Evolutionary conservation across 2,888 invertebrate species (phyloP), one percentile per base, ranked within the genome.

Genomic region (Andrena trimmerana): DNA sequence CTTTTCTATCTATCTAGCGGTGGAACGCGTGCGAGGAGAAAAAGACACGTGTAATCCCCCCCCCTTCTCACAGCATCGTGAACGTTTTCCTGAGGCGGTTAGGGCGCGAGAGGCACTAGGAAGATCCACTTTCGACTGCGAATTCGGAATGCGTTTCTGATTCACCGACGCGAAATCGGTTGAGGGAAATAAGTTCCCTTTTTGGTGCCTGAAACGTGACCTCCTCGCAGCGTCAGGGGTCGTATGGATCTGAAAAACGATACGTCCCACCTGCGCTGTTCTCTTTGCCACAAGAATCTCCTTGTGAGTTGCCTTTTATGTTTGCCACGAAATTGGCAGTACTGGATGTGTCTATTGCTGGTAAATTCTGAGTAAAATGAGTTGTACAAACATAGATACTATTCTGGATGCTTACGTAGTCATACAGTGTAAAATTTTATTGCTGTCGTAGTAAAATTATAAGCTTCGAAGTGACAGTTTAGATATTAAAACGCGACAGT

Each of bases 111-210:
- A n/a, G 2, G n/a, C 1, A 20, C 8, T n/a, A 3, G 52, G 27
- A 68, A 24, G 65, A 81, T 80, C 81, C 74, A 80, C 81, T 80
- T 80, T 74, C 33, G 42, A 29, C 63, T 29, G 54, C 36, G 66
- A 77, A 82, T 72, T 78, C 66, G 33, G 62, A 63, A 82, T 83
- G 57, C 69, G 73, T 82, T 83, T 83, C 62, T 78, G 73, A 83
- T 83, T 82, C 67, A 65, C 33, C 60, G 69, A 70, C 67, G 73
- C n/a, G 69, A 60, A 83, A 81, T 76, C 81, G 27, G 54, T 29
- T 29, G 50, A 50, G 31, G 42, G 75, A 54, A 81, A 74, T 59
- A 81, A 81, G 65, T 66, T 60, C 48, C n/a, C 29, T 54, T 66
- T 67, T 59, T 27, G 20, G 20, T n/a, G 29, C 68, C 13, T 2